A percentile compares a stretch with the other conserved stretches of the same genome.
Conservation (phyloP, 2,888 invertebrate species). For the Meliscaeva auricollis region DNA sequence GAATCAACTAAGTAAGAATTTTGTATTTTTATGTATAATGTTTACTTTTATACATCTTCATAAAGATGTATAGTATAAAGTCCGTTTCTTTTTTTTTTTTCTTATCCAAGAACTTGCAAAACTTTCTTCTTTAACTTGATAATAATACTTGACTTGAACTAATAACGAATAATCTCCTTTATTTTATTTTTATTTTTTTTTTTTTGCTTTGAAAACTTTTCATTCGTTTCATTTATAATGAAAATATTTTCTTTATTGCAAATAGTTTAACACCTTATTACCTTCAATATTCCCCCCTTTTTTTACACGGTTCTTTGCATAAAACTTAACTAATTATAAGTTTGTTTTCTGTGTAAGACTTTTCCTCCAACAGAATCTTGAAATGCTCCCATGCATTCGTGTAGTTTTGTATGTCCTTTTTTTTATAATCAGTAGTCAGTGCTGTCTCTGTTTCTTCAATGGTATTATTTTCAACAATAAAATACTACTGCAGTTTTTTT, state of each 20-base stretch:
- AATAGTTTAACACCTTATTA: slow-evolving; percentile 36
- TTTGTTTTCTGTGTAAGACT: slow-evolving; percentile 35
- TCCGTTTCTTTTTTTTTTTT: no score
- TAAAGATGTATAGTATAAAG: no score
- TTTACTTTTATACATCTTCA: no score
- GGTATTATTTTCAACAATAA: not conserved
- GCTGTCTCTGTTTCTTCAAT: not conserved
- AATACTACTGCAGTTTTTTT: no score
- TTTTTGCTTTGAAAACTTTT: not conserved
- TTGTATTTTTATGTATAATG: no score
- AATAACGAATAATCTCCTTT: no score
- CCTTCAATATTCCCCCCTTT: slow-evolving; percentile 1
- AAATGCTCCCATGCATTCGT: not conserved
- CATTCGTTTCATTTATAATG: not conserved
- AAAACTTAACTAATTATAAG: slow-evolving; percentile 73
- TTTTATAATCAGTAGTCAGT: not conserved
- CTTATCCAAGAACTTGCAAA: no score
- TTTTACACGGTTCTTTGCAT: slow-evolving; percentile 27
- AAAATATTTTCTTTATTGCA: not conserved
- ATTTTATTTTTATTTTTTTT: no score
- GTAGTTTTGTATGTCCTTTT: not conserved
- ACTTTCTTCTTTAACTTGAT: no score
- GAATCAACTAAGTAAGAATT: no score
- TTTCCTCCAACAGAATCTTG: slow-evolving; percentile 13
- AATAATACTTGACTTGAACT: no score